These are phyloP conservation scores for Actinostola sp. DNA, from an alignment of 92 coral and sea anemone genomes.

Conservation along the genomic window DNA sequence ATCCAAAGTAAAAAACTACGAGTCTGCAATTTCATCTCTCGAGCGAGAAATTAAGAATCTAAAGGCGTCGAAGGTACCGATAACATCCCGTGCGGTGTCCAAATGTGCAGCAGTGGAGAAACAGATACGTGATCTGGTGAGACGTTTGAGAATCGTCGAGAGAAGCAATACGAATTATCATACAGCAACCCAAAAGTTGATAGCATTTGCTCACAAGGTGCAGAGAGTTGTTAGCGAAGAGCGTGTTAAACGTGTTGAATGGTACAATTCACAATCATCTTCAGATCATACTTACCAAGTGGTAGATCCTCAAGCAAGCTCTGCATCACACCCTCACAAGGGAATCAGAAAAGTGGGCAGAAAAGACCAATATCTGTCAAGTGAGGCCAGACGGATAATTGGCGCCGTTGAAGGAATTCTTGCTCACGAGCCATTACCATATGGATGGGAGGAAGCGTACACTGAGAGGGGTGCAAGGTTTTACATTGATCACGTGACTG, in stretches of 20 bases:
- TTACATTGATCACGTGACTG: constrained; percentile 28
- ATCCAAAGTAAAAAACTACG: constrained; percentile 13
- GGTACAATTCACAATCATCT: constrained; percentile 3
- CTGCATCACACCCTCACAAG: constrained; percentile 1
- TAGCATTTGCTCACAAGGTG: constrained; percentile 28
- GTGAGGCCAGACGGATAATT: constrained; percentile 25
- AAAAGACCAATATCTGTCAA: constrained; percentile 11
- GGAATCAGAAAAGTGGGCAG: constrained; percentile 4
- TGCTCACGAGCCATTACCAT: constrained; percentile 25
- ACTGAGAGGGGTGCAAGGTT: constrained; percentile 22
- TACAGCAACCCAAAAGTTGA: constrained; percentile 22
- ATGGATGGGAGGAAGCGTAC: constrained; percentile 44
- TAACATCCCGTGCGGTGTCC: constrained; percentile 22
- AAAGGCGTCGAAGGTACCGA: constrained; percentile 10
- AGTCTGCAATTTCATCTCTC: constrained; percentile 10
- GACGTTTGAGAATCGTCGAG: constrained; percentile 18
- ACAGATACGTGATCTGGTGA: constrained; percentile 30
- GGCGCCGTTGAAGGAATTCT: constrained; percentile 27
- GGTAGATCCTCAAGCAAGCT: background rate
- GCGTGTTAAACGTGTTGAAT: background rate
- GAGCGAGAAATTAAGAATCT: constrained; percentile 12
- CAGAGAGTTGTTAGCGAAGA: constrained; percentile 8
- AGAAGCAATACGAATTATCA: constrained; percentile 28
- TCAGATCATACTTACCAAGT: constrained; percentile 38
- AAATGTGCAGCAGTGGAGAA: constrained; percentile 25